A percentile compares a stretch with the other conserved stretches of the same genome.
phyloP scores from a whole-genome alignment of 2,888 invertebrate genomes.

The Caenorhabditis sulstoni region DNA sequence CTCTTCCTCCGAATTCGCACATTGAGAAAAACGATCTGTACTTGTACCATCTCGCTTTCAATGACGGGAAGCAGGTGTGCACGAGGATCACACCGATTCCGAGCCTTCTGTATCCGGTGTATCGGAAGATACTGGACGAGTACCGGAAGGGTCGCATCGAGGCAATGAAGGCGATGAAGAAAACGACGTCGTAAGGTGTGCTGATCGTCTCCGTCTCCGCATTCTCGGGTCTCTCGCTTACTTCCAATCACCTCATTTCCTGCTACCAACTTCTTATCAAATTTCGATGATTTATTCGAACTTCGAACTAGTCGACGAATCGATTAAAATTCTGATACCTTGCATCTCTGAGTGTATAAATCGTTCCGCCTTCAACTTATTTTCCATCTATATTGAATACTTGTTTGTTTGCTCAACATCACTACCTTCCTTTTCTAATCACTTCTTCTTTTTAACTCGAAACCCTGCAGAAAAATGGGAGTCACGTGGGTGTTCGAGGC shows the following conservation, averaged over 20 bases:
- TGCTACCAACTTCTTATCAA: not conserved
- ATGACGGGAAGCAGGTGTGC: conserved; percentile 15
- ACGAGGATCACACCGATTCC: conserved; percentile 55
- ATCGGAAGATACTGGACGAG: conserved; percentile 44
- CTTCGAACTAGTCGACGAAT: not conserved
- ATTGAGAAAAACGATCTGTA: conserved; percentile 35
- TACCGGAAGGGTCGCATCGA: conserved; percentile 29
- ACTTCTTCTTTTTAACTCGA: not conserved
- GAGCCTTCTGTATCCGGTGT: conserved; percentile 36
- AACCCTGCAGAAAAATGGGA: conserved; percentile 54
- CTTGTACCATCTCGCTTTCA: conserved; percentile 40
- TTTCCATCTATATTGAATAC: too few relatives aligned
- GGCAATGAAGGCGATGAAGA: conserved; percentile 23
- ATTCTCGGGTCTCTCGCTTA: not conserved
- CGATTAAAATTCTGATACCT: not conserved
- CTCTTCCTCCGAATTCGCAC: conserved; percentile 8
- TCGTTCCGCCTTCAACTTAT: not conserved
- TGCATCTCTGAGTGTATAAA: not conserved
- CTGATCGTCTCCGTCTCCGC: not conserved
- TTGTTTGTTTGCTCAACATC: too few relatives aligned
- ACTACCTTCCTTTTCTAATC: too few relatives aligned
- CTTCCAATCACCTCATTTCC: not conserved
- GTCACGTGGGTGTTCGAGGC: conserved; percentile 70
- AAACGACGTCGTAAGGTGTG: not conserved
- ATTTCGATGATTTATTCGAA: not conserved